Evolutionary conservation across 92 coral and sea anemone genomes (phyloP), one percentile per base, ranked within the genome.

Genomic region (Montipora capitata): DNA sequence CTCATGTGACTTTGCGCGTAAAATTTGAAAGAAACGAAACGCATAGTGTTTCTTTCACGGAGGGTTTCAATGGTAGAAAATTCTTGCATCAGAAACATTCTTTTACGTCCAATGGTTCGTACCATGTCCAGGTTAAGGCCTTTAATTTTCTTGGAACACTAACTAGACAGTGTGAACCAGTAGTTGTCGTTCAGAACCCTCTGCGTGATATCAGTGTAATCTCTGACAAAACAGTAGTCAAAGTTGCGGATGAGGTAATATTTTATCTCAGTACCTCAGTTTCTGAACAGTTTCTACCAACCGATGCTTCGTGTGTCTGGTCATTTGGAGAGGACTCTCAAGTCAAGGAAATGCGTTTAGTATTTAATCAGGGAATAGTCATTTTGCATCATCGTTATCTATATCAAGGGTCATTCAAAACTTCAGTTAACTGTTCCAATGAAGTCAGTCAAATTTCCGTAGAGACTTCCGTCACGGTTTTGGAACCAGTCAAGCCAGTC

Each of bases 291-390:
- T 67, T 54, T 15, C 27, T 8, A 10, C 95, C 98, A 11, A 91
- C 94, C 10, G 68, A 93, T 78, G 94, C 88, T 1, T 72, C 89
- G 10, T 95, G 98, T 44, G 57, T 52, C 1, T 93, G 98, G 98
- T n/a, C 51, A 5, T 95, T 95, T 76, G 96, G 96, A 10, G 95
- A 95, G 52, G 86, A 81, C n/a, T 78, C 45, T 9, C 69, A 65
- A 7, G 54, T 17, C 8, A 38, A 18, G 7, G 27, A 74, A 3
- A 68, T 40, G n/a, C 79, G 86, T 66, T 92, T 92, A 20, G 18
- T 63, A 48, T 93, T 74, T 43, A 56, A 72, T 11, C 7, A 40
- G 2, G 84, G 72, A 42, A 7, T 15, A 72, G 3, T 40, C 16
- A 48, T 14, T 10, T 16, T 40, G 0, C 72, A 6, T 2, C 80